These are phyloP conservation scores for Sarcophaga variegata DNA, from an alignment of 2,888 invertebrate genomes.

Conservation along the genomic window DNA sequence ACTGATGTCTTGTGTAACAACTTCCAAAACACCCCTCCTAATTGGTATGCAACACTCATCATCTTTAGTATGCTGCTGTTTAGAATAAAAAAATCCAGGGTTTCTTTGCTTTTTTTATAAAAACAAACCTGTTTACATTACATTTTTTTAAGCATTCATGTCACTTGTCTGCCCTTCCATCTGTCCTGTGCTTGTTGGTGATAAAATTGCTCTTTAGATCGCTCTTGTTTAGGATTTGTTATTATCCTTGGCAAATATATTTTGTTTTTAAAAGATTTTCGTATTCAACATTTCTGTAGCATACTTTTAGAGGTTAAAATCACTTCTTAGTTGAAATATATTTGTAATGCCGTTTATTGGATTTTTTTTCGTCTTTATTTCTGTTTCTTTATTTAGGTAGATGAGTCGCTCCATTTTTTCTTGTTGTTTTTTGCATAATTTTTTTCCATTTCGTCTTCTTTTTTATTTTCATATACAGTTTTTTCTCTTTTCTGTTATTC, in stretches of 20 bases:
- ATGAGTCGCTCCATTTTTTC: not conserved
- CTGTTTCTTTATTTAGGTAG: no score
- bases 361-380: slow-evolving; percentile 6
- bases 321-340: not conserved
- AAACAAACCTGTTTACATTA: slow-evolving; percentile 47
- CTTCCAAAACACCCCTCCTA: slow-evolving; percentile 22
- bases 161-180: slow-evolving; percentile 39
- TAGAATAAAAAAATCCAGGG: slow-evolving; percentile 21
- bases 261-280: slow-evolving; percentile 6
- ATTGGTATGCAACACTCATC: slow-evolving; percentile 67
- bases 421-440: slow-evolving; percentile 30
- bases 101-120: slow-evolving; percentile 29
- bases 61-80: slow-evolving; percentile 13
- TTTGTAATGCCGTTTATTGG: slow-evolving; percentile 42
- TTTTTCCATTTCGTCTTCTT: not conserved
- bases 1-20: not conserved
- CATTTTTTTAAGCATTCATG: slow-evolving; percentile 44
- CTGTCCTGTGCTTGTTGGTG: not conserved
- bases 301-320: slow-evolving; percentile 22
- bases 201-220: slow-evolving; percentile 6
- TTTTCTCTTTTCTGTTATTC: not conserved
- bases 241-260: slow-evolving; percentile 61
- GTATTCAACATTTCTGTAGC: slow-evolving; percentile 15
- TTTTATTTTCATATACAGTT: not conserved
- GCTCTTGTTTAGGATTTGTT: slow-evolving; percentile 52